Evolutionary conservation across 2,888 invertebrate genomes (phyloP), one percentile per base, ranked within the genome.

Genomic region (Hypolimnas misippus): DNA sequence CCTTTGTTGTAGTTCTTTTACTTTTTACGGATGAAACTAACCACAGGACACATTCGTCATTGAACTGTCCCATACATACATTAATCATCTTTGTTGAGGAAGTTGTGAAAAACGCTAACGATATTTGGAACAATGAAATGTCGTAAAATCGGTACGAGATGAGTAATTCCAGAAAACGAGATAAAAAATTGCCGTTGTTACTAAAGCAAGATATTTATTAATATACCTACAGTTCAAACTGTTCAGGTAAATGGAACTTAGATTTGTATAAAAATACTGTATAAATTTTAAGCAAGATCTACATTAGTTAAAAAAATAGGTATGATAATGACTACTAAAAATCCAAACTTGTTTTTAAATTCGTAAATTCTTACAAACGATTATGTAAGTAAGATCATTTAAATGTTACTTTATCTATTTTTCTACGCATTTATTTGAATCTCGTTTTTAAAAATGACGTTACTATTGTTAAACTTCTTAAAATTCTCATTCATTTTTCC

Each of bases 1-100:
- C 25, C 25, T 25, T 25, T 25, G 5, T 25, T 25, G 25, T 25
- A 12, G 35, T 35, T 35, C 35, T 35, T 1, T 35, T 35, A 38
- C 35, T 1, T 38, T n/a, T 38, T n/a, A 12, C n/a, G 12, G 1
- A 38, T 38, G 12, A n/a, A 38, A n/a, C n/a, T 38, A 38, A 38
- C 35, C 12, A 38, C 44, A n/a, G 46, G 53, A 31, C n/a, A 42
- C 33, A 51, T 35, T 52, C 3, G 35, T 56, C 51, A 33, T 16
- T 40, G 19, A 31, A 25, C 61, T 56, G 50, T 61, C 61, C 3
- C 16, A n/a, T 19, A 51, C 19, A 62, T 8, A n/a, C 52, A 57
- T 62, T 57, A 62, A 19, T 61, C 51, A 61, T 56, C 33, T 17
- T 35, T 35, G 8, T 50, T 19, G 19, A 14, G 16, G 51, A 19